Base-by-base conservation (phyloP, 2,113 vertebrate genomes). In the Brachypteracias leptosomus region DNA sequence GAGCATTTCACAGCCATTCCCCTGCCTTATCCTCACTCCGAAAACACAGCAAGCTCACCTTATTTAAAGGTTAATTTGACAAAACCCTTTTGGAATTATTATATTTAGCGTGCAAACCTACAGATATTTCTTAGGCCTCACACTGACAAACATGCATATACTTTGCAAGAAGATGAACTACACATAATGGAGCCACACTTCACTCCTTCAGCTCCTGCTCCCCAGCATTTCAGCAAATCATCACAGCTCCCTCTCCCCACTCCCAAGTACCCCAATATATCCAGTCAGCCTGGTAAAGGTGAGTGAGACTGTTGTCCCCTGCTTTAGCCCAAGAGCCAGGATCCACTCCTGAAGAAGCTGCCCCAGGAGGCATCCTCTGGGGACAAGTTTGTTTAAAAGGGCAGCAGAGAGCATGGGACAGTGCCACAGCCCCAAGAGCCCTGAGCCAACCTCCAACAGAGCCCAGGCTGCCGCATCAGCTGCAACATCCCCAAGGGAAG, bases 21-120 rank as follows among this genome's bases (percentile, higher is more conserved):
- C 70, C 84, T 85, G 51, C 58, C 10, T 54, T 74, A 51, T 19
- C 61, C 49, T 66, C 80, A 54, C 42, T 88, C 54, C 65, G 42
- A 57, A 87, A 75, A 72, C 38, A 68, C 36, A 42, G 35, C 2
- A 4, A 65, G 33, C 26, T 93, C 55, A 72, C 63, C 61, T 94
- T 65, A 59, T 94, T 63, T 16, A 20, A 92, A 96, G 72, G 72
- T 90, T 91, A 93, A 84, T 75, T 80, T 74, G 36, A 68, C 52
- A 89, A 93, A 94, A 65, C 0, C 15, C n/a, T 79, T 87, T 86
- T 81, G 67, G 36, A 93, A 75, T 71, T 71, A 26, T 74, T 80
- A 61, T 46, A 28, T 90, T 83, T 77, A 67, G 75, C 6, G 31
- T 67, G 46, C 36, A 83, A 86, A 73, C 44, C 40, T 88, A 47